Conservation (phyloP, 2,888 invertebrate genomes). For the Oscheius sp. region DNA sequence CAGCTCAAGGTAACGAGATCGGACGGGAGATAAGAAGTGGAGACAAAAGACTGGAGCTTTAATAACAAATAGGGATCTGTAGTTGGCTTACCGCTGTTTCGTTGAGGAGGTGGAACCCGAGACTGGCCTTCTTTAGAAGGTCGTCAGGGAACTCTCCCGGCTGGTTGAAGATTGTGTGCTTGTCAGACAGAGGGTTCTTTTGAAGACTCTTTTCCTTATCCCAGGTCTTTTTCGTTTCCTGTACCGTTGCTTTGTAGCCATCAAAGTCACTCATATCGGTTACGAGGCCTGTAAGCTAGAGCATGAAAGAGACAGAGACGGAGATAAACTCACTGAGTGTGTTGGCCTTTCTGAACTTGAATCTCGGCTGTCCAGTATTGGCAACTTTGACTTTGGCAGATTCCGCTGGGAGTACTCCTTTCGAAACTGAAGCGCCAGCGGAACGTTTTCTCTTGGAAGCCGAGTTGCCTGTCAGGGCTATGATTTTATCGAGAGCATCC, state of each 20-base stretch:
- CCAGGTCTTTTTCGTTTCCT: slow-evolving; percentile 9
- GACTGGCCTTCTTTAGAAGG: not conserved
- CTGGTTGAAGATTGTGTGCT: no score
- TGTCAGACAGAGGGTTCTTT: no score
- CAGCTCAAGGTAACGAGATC: not conserved
- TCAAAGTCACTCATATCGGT: slow-evolving; percentile 25
- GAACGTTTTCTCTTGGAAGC: no score
- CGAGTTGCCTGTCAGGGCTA: no score
- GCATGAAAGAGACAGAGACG: not conserved
- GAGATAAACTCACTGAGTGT: slow-evolving; percentile 15
- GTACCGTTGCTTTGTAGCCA: not conserved
- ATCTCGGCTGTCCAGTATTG: slow-evolving; percentile 26
- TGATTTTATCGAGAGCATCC: no score
- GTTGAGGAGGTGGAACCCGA: not conserved
- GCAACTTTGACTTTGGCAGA: slow-evolving; percentile 10
- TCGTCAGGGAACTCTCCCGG: no score
- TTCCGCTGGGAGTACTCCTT: no score
- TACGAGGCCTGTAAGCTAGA: not conserved
- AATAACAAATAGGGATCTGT: not conserved
- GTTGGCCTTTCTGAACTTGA: slow-evolving; percentile 26
- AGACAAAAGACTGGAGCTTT: not conserved
- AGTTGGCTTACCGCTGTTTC: not conserved
- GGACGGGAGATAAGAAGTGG: not conserved
- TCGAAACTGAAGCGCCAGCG: no score
- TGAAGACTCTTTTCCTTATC: not conserved